A percentile compares a stretch with the other conserved stretches of the same genome.
phyloP scores from a whole-genome alignment of 2,888 invertebrate species.

The Drosophila eohydei region DNA sequence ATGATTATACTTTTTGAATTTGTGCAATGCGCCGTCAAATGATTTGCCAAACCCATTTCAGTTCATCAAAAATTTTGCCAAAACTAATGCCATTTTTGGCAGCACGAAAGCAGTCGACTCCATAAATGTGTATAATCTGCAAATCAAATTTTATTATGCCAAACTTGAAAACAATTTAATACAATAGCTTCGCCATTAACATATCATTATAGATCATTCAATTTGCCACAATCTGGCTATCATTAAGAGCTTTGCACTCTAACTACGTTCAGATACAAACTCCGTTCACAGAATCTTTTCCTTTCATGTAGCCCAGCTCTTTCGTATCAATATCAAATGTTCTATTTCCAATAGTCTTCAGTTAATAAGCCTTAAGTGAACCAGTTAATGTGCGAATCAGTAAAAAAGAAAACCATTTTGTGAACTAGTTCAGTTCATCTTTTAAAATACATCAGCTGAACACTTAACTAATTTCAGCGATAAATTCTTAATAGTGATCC shows the following conservation, averaged over 20 bases:
- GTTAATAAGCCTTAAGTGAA: background rate
- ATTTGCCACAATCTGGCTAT: background rate
- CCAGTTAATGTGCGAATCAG: background rate
- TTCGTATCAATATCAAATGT: background rate
- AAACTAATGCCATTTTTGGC: slow-evolving; percentile 1
- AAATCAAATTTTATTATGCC: slow-evolving; percentile 8
- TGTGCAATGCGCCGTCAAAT: slow-evolving; percentile 48
- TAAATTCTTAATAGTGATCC: no score
- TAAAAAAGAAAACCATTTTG: no score
- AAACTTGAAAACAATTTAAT: slow-evolving; percentile 5
- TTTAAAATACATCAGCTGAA: no score
- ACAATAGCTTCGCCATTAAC: background rate
- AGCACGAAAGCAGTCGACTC: slow-evolving; percentile 4
- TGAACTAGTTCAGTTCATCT: no score
- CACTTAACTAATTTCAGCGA: no score
- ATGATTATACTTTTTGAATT: slow-evolving; percentile 62
- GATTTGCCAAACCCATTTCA: slow-evolving; percentile 12
- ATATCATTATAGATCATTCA: slow-evolving; percentile 5
- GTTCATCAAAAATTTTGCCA: slow-evolving; percentile 7
- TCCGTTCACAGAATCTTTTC: background rate
- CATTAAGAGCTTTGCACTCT: background rate
- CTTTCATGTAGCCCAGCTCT: background rate
- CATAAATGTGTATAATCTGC: background rate
- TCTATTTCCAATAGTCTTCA: background rate
- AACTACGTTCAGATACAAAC: background rate